Evolutionary conservation across 1,140 invertebrate genomes (phyloP), one percentile per base, ranked within the genome.

Genomic region (Himalopsyche phryganea): DNA sequence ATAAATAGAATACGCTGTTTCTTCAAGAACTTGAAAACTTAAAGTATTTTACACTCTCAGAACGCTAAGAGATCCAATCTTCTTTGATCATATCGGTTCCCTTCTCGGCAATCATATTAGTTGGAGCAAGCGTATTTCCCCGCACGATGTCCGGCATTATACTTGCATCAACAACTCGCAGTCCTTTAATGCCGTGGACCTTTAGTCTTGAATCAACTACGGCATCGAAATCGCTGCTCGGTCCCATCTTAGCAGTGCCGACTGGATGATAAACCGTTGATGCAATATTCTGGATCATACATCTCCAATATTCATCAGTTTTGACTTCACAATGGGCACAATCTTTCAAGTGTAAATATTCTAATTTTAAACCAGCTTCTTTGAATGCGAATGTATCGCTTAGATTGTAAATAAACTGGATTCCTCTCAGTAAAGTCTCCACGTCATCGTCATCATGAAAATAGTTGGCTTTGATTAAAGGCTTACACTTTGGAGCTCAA

Each of bases 391-490:
- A 71, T 0, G 81, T 81, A 41, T 81, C 71, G 57, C 79, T 78
- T 38, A 83, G 50, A 58, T 77, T 77, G 14, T 77, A 70, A 20
- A 76, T 68, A 18, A 80, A 76, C 46, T 80, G 77, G 45, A 81
- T 69, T 15, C 87, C 89, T 63, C 90, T 85, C 14, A 92, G 78
- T 9, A 92, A 70, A 35, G 81, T 83, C 7, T 81, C 81, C 11
- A 87, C 80, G 67, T 94, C 91, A 13, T 85, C 81, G 0, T 83
- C 79, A 61, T 90, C 81, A 19, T 83, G 86, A 15, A 94, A 75
- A 69, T 93, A 94, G 66, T 88, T 90, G 0, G 91, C 87, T 70
- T 91, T 85, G 53, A 97, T 88, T 14, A 85, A 68, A 0, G 93
- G 93, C 18, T 84, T 19, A 48, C 52, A 51, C 74, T 70, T 19